Percentiles rank a stretch among this genome's conserved stretches.
Evolutionary conservation across 2,113 vertebrate genomes (phyloP).

Genomic region (Anolis carolinensis): DNA sequence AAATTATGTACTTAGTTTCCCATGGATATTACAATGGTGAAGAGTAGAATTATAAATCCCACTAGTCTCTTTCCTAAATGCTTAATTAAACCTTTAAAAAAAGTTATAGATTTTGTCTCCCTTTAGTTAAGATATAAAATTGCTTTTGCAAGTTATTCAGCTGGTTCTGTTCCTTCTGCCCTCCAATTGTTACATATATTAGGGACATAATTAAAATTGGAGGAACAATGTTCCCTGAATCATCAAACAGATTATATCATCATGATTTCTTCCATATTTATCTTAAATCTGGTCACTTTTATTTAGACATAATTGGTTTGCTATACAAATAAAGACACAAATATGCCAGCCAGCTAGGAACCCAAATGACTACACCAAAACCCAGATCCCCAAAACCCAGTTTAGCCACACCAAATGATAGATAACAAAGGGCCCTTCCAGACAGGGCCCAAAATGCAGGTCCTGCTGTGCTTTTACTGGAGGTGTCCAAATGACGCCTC

Average conservation of each 20-base stretch:
- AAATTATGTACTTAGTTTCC: constrained; percentile 35
- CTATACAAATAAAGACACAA: background rate
- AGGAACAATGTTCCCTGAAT: background rate
- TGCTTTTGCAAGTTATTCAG: constrained; percentile 33
- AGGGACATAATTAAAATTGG: background rate
- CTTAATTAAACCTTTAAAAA: constrained; percentile 53
- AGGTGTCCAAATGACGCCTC: too few relatives aligned
- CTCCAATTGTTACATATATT: background rate
- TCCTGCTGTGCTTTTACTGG: too few relatives aligned
- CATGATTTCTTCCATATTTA: background rate
- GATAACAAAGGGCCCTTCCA: too few relatives aligned
- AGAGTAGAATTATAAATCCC: constrained; percentile 46
- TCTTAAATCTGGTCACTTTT: background rate
- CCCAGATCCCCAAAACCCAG: background rate
- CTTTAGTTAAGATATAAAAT: constrained; percentile 30
- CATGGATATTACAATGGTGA: constrained; percentile 30
- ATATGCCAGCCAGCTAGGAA: background rate
- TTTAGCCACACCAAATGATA: too few relatives aligned
- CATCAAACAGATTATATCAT: background rate
- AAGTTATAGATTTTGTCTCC: constrained; percentile 26
- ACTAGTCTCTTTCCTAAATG: constrained; percentile 39
- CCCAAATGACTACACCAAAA: background rate
- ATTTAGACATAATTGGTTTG: background rate
- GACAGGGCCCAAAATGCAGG: too few relatives aligned
- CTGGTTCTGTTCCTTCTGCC: background rate